Evolutionary conservation across 2,888 invertebrate genomes (phyloP), one percentile per base, ranked within the genome.

Genomic region (Rhagonycha lutea): DNA sequence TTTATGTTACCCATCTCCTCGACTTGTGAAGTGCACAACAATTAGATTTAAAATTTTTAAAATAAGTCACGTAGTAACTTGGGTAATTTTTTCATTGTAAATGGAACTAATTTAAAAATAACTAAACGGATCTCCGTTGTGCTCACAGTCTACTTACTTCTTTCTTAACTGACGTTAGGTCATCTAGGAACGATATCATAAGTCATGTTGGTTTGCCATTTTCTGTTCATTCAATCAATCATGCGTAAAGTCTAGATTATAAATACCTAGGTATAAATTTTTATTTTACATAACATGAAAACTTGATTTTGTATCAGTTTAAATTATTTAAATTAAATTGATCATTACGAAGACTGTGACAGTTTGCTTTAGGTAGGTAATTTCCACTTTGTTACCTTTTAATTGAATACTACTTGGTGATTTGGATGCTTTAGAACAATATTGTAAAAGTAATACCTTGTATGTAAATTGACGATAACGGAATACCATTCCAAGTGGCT

Each of bases 71-170:
- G 47, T 47, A 47, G n/a, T n/a, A n/a, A 47, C 47, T 47, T 47
- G n/a, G 7, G 8, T 47, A 47, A 47, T 32, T 32, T 32, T 12
- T 12, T 32, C 11, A 32, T 32, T 32, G 63, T 71, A 74, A 62
- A 62, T 61, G 28, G 62, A 32, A 47, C 29, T 23, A 68, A 24
- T 63, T 29, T 63, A 76, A 70, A 68, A 70, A 70, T 74, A 67
- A 71, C 60, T 29, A 68, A 62, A 61, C 74, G 60, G 76, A 63
- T 70, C 65, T 79, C 68, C 73, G 73, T 71, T 72, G 76, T 77
- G 80, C 80, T 80, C 79, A 78, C 79, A 78, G 79, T 76, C 79
- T 78, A 79, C 75, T 76, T 70, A 28, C 61, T 72, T 63, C 74
- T 74, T 68, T 76, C 73, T 72, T 67, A 67, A 74, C 68, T 47